These are phyloP conservation scores for Astropecten irregularis DNA, from an alignment of 53 echinoderm and acorn worm genomes.

Conservation along the genomic window DNA sequence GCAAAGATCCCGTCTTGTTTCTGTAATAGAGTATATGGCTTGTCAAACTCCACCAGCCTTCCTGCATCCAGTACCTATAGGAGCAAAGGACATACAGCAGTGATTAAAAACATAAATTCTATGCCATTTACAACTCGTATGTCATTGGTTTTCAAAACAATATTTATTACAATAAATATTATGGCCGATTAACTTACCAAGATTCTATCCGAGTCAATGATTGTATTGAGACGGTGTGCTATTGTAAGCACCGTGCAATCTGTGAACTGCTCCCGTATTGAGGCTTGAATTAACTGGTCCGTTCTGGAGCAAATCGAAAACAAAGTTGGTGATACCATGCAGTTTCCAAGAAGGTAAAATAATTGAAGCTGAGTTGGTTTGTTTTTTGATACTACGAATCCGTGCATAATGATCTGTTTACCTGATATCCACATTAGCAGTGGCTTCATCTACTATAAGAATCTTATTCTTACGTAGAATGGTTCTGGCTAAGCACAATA, in stretches of 20 bases:
- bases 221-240: constrained; percentile 86
- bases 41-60: constrained; percentile 70
- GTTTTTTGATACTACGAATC: too few species aligned
- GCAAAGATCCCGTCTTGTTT: constrained; percentile 70
- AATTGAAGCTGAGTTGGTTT: too few species aligned
- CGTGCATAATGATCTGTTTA: not conserved
- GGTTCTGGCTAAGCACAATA: constrained; percentile 81
- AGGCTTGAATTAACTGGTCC: constrained; percentile 64
- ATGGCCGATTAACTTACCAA: constrained; percentile 77
- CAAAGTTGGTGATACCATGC: not conserved
- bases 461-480: too few species aligned
- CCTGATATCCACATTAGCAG: constrained; percentile 86
- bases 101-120: too few species aligned
- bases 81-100: too few species aligned
- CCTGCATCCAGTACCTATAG: constrained; percentile 71
- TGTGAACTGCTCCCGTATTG: constrained; percentile 59
- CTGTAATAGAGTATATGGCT: constrained; percentile 73
- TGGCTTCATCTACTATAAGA: too few species aligned
- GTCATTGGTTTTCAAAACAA: too few species aligned
- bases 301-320: constrained; percentile 60
- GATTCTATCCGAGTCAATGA: constrained; percentile 83
- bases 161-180: too few species aligned
- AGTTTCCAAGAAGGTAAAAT: too few species aligned
- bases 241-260: constrained; percentile 84
- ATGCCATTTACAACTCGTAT: too few species aligned